Base-by-base conservation (phyloP, 2,888 invertebrate genomes). In the Caenorhabditis sp. region DNA sequence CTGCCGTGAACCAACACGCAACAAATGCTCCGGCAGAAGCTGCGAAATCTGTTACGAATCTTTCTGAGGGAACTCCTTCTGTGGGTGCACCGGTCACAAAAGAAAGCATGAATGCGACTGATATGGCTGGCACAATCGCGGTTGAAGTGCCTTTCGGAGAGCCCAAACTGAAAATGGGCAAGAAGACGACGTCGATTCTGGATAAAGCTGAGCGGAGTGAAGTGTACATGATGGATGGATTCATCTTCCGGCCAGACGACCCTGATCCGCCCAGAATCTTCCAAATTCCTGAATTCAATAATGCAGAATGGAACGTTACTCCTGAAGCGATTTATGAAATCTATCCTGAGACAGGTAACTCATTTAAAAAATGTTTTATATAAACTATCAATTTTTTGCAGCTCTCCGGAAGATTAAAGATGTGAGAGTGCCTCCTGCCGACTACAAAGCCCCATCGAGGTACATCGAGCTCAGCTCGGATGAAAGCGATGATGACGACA, bases 191-290 rank as follows among this genome's bases (percentile, higher is more conserved):
- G 11, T 11, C 6, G 11, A 11, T 22, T 22, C 20, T 43, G 11
- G 22, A 6, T 22, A 24, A 15, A 43, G 3, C 22, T 13, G n/a
- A n/a, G n/a, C n/a, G n/a, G n/a, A n/a, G n/a, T 9, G 41, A 56
- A 11, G 30, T 30, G 24, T 8, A 24, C 20, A 37, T 65, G 46
- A 37, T 43, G 15, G 65, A 55, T 3, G 70, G 70, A 37, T 70
- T 59, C 30, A 4, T 70, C 6, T 70, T 70, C 30, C 41, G 45
- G n/a, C 37, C 35, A 2, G 53, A 22, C 2, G 53, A 50, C 20
- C 5, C 27, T 32, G 37, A 22, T 43, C 52, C 43, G 7, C 59
- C 70, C n/a, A 37, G 5, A 11, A 0, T 52, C 2, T 20, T 59
- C 17, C 37, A 50, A n/a, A 27, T 20, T 20, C 20, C 30, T 13